A percentile compares a stretch with the other conserved stretches of the same genome.
phyloP scores from a whole-genome alignment of 2,888 invertebrate species.

The Drosophila nigritarsus region DNA sequence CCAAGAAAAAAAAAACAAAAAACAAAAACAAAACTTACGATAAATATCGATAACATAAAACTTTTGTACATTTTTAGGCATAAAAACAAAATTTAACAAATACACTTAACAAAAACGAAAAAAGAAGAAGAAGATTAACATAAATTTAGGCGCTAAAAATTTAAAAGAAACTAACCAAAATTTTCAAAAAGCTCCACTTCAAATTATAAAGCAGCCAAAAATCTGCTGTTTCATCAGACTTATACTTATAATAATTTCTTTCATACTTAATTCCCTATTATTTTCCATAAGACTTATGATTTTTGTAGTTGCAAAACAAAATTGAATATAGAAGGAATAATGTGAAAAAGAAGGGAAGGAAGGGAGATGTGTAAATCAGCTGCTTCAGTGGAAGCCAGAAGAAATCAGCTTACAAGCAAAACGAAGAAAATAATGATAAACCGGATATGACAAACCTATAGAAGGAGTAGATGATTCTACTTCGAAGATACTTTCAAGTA shows the following conservation, averaged over 20 bases:
- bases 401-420: slow-evolving; percentile 12
- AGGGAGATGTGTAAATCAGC: slow-evolving; percentile 57
- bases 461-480: slow-evolving; percentile 1
- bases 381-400: slow-evolving; percentile 65
- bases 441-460: slow-evolving; percentile 47
- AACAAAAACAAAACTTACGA: slow-evolving; percentile 33
- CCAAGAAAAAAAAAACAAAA: slow-evolving; percentile 34
- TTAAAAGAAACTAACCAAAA: slow-evolving; percentile 47
- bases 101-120: slow-evolving; percentile 60
- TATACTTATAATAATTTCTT: slow-evolving; percentile 8
- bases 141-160: slow-evolving; percentile 80
- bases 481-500: background rate
- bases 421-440: slow-evolving; percentile 33
- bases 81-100: slow-evolving; percentile 66
- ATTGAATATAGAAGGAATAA: slow-evolving; percentile 59
- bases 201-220: slow-evolving; percentile 15
- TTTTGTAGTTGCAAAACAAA: slow-evolving; percentile 72
- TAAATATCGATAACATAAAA: slow-evolving; percentile 67
- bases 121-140: slow-evolving; percentile 32
- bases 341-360: slow-evolving; percentile 14
- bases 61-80: slow-evolving; percentile 83
- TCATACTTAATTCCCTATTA: slow-evolving; percentile 6
- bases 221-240: slow-evolving; percentile 20
- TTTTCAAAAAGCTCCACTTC: slow-evolving; percentile 60
- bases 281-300: slow-evolving; percentile 26